Evolutionary conservation across 2,888 invertebrate genomes (phyloP).

Genomic region (Lucinisca nassula): DNA sequence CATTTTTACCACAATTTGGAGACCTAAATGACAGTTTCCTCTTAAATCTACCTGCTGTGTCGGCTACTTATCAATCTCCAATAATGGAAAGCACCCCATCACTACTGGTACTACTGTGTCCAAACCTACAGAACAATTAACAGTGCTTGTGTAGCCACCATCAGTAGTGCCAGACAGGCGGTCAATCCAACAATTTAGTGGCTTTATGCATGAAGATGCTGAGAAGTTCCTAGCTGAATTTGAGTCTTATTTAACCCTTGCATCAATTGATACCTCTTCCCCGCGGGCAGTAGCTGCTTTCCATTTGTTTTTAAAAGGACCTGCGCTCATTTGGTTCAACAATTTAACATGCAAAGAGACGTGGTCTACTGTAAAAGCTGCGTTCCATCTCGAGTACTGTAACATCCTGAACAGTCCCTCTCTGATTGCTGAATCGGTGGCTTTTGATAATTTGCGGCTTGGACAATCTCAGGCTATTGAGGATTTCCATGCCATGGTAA

Average conservation of each 20-base stretch:
- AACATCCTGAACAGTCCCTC: background rate
- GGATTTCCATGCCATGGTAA: conserved; percentile 17
- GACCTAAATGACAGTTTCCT: background rate
- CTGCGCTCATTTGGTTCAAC: background rate
- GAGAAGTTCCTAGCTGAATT: conserved; percentile 9
- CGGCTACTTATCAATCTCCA: background rate
- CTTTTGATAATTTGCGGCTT: conserved; percentile 4
- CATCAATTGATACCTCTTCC: background rate
- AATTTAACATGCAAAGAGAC: background rate
- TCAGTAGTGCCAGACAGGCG: background rate
- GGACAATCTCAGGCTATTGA: conserved; percentile 16
- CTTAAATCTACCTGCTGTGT: background rate
- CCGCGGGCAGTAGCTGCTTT: background rate
- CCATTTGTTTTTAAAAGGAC: background rate
- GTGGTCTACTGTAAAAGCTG: background rate
- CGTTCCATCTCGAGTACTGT: background rate
- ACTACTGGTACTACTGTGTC: background rate
- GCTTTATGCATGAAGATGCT: conserved; percentile 9
- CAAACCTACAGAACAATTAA: background rate
- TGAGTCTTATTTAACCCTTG: background rate
- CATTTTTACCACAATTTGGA: background rate
- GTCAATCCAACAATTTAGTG: background rate
- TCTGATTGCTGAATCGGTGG: background rate
- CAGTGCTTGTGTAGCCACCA: background rate
- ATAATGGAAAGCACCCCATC: no score